Conservation (phyloP, 2,797 vertebrate species). For the Acanthopagrus latus region DNA sequence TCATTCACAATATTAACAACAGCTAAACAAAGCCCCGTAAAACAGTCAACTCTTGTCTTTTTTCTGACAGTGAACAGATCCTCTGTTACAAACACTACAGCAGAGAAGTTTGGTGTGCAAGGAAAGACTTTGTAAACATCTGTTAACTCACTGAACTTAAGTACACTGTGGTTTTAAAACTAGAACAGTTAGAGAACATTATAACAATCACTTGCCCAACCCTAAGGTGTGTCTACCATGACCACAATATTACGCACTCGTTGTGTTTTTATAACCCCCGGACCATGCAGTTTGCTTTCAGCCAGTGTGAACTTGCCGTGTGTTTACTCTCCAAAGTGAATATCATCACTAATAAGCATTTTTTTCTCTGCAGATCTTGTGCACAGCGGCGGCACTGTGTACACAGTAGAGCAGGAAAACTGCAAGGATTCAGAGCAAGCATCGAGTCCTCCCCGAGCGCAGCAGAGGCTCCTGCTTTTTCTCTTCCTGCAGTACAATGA, state of each 20-base stretch:
- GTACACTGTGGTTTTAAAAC: not conserved
- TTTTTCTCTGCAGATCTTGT: constrained; percentile 52
- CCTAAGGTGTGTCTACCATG: constrained; percentile 22
- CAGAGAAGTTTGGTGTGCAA: no score
- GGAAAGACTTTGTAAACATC: not conserved
- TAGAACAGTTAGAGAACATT: not conserved
- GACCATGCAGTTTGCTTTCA: not conserved
- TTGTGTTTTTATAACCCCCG: not conserved
- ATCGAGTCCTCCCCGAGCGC: constrained; percentile 25
- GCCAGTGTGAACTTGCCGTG: constrained; percentile 15
- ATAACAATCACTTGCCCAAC: constrained; percentile 21
- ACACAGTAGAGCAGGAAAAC: constrained; percentile 55
- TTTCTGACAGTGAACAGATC: not conserved
- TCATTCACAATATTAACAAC: not conserved
- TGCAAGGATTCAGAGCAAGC: constrained; percentile 19
- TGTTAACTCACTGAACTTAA: not conserved
- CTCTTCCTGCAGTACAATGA: constrained; percentile 81
- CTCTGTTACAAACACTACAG: not conserved
- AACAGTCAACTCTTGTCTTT: not conserved
- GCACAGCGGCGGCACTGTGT: constrained; percentile 47
- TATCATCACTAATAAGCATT: not conserved
- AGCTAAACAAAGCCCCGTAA: not conserved
- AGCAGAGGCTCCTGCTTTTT: constrained; percentile 76
- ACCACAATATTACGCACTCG: not conserved
- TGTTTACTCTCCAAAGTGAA: not conserved